Conservation (phyloP, 2,113 vertebrate species). For the Abramis brama region DNA sequence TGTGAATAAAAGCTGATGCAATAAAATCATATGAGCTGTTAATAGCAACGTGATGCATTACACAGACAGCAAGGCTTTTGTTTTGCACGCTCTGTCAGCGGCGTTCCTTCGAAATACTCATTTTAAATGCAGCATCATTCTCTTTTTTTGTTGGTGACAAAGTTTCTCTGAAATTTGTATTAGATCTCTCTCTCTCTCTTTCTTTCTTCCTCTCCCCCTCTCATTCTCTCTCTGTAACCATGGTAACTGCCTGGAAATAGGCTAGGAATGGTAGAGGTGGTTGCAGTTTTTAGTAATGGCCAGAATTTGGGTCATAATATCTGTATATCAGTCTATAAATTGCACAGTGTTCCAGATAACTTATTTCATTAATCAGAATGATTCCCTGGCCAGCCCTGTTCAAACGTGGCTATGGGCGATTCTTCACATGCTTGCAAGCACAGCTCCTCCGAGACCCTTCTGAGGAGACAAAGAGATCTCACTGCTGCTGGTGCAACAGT, state of each 20-base stretch:
- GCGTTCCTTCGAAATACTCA: slow-evolving; percentile 4
- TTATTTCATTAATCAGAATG: slow-evolving; percentile 74
- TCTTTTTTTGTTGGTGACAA: slow-evolving; percentile 44
- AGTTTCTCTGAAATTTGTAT: slow-evolving; percentile 67
- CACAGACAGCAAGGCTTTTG: neutral
- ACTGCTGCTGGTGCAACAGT: slow-evolving; percentile 35
- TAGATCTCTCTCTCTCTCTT: slow-evolving; percentile 65
- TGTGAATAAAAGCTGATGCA: slow-evolving; percentile 19
- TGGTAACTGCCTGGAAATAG: slow-evolving; percentile 82
- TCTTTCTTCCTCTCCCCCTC: slow-evolving; percentile 31
- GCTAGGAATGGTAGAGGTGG: slow-evolving; percentile 71
- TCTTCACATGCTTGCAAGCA: slow-evolving; percentile 34
- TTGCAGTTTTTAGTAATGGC: slow-evolving; percentile 74
- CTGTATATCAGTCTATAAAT: slow-evolving; percentile 78
- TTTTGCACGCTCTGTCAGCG: neutral
- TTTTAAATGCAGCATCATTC: slow-evolving; percentile 35
- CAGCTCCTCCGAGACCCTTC: slow-evolving; percentile 33
- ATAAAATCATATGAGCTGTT: slow-evolving; percentile 1
- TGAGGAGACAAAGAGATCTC: slow-evolving; percentile 52
- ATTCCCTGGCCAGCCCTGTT: slow-evolving; percentile 67
- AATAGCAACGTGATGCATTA: slow-evolving; percentile 41
- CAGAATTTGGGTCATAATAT: slow-evolving; percentile 81
- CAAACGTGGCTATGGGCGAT: slow-evolving; percentile 63
- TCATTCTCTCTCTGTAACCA: slow-evolving; percentile 74
- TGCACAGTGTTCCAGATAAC: slow-evolving; percentile 75